Base-by-base conservation (phyloP, 2,888 invertebrate species). In the Heliconius ethilla region DNA sequence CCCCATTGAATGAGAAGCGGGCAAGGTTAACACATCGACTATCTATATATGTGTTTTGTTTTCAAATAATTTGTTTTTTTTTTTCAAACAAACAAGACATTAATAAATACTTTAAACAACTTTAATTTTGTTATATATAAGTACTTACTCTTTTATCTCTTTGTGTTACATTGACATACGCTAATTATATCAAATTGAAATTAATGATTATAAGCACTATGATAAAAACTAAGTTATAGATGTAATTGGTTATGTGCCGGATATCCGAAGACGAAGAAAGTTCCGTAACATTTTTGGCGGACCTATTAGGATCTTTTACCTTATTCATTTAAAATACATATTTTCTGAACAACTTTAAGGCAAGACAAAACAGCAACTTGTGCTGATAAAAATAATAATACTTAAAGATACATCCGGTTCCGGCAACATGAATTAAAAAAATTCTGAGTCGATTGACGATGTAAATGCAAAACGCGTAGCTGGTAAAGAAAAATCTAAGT, bases 1-100 rank as follows among this genome's bases (percentile, higher is more conserved):
- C 40, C 40, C 73, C 27, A 59, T 15, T n/a, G n/a, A 37, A 62
- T 74, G 37, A 63, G 62, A 59, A 74, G 40, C 27, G 73, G 62
- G 73, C 37, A 10, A 63, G 37, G 25, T 63, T 62, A 74, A 74
- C 37, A 62, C 10, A 40, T 62, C 33, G 37, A 37, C 62, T 25
- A 63, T 40, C 13, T 13, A 25, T 29, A 40, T 67, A 25, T 25
- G 2, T 25, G 37, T 40, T 67, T 40, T 40, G n/a, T 40, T 40
- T 40, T 40, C 37, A 37, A 67, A 37, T 22, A 11, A 40, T 25
- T 37, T 22, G 27, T 27, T 37, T 67, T 37, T 37, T n/a, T 11
- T 40, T 37, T 40, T 40, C 37, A 37, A 67, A 37, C 33, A 11
- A 37, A 27, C 2, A n/a, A 33, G 13, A 67, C 11, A 37, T n/a